Conservation (phyloP, 2,113 vertebrate species). For the Limnothrissa miodon region DNA sequence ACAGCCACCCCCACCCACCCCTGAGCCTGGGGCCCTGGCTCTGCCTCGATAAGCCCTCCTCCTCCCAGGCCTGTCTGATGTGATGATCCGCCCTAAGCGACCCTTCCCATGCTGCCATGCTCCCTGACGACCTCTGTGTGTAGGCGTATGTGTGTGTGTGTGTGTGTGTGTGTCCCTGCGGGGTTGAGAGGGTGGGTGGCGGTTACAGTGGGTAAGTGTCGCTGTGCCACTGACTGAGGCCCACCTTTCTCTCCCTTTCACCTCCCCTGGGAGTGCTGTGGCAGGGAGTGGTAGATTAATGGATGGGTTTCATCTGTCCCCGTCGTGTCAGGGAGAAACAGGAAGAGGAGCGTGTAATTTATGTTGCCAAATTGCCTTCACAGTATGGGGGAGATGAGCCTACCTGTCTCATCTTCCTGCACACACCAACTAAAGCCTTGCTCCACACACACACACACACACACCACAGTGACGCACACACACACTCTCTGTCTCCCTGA, state of each 20-base stretch:
- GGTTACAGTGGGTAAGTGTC: neutral
- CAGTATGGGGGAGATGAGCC: constrained; percentile 33
- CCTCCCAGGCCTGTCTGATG: constrained; percentile 8
- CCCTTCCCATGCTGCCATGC: neutral
- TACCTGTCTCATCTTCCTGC: neutral
- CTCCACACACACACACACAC: neutral
- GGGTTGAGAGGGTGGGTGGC: no score
- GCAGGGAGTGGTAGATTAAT: constrained; percentile 66
- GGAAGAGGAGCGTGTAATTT: constrained; percentile 54
- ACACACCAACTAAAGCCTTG: neutral
- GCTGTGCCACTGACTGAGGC: constrained; percentile 53
- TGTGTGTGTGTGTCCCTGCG: neutral
- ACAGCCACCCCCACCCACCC: neutral
- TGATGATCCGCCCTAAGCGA: neutral
- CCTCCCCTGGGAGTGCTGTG: constrained; percentile 50
- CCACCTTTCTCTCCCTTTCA: neutral
- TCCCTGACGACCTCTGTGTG: neutral
- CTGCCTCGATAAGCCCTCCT: constrained; percentile 1
- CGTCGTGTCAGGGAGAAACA: constrained; percentile 50
- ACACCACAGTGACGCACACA: neutral
- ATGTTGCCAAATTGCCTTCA: constrained; percentile 56
- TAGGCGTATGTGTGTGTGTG: neutral
- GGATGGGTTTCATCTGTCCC: constrained; percentile 58
- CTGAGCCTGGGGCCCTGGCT: neutral
- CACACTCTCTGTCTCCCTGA: neutral